Evolutionary conservation across 2,888 invertebrate species (phyloP), one percentile per base, ranked within the genome.

Genomic region (Bursaphelenchus okinawaensis): DNA sequence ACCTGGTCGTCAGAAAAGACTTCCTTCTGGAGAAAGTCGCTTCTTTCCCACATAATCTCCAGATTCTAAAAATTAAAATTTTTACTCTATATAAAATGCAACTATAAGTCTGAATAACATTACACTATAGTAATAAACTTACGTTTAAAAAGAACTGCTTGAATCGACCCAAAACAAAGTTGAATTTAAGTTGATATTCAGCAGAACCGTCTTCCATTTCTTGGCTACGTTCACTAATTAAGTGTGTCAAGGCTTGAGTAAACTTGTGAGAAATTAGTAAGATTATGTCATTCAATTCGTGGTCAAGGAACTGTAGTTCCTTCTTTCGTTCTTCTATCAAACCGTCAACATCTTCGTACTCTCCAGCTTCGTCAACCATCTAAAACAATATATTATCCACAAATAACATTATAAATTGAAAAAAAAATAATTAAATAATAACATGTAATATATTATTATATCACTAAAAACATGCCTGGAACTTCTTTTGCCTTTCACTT

Each of bases 1-100:
- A 95, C 87, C 84, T 95, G 94, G 20, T 66, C 67, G 77, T 95
- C 94, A 84, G 95, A 94, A 85, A 98, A 98, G 52, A 98, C 88
- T 55, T 96, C 87, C 0, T 92, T 92, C 84, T 95, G 94, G 84
- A 98, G 84, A 0, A 94, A 94, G 74, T 90, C 90, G 84, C 92
- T 92, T 87, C 94, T 95, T 83, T 92, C 92, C 86, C 93, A 92
- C 23, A 96, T 93, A 87, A 95, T 93, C 82, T 93, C 93, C 83
- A 93, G 91, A 84, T 96, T 94, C 94, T 95, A 87, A 50, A 89
- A 69, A n/a, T 20, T 9, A 63, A 59, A 20, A 29, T 4, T 28
- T 56, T 20, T 1, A 54, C 7, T 3, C 40, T 1, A 60, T 29
- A 68, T 22, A 52, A 54, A 22, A 24, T 12, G 52, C 31, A 9